A percentile compares a stretch with the other conserved stretches of the same genome.
Conservation (phyloP, 2,113 vertebrate genomes). For the Tachysurus vachellii region DNA sequence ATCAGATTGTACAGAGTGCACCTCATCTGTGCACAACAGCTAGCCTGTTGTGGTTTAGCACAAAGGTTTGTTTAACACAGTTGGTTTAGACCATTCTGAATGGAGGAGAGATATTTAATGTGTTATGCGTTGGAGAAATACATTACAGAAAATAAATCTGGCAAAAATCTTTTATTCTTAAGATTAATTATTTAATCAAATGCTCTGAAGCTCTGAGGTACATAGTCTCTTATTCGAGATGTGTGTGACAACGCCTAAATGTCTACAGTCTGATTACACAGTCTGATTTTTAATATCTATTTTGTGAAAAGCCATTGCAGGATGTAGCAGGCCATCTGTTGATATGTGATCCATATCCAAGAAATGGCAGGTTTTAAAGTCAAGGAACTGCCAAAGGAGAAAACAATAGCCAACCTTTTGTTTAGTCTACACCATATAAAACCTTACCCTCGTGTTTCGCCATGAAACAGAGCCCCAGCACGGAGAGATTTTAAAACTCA, state of each 20-base stretch:
- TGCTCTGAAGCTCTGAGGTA: not conserved
- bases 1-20: not conserved
- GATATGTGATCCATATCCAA: not conserved
- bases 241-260: too few species aligned
- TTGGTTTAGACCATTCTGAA: not conserved
- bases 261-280: not conserved
- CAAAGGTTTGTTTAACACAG: not conserved
- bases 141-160: not conserved
- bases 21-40: not conserved
- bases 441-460: slow-evolving; percentile 64
- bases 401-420: slow-evolving; percentile 70
- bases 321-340: not conserved
- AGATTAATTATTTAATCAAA: not conserved
- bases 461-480: slow-evolving; percentile 65
- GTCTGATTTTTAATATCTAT: not conserved
- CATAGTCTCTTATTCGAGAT: not conserved
- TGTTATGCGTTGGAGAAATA: not conserved
- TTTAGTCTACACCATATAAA: slow-evolving; percentile 73
- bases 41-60: not conserved
- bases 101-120: not conserved
- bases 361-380: slow-evolving; percentile 46
- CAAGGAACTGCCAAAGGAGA: slow-evolving; percentile 62
- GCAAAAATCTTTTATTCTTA: not conserved
- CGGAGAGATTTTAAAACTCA: slow-evolving; percentile 66
- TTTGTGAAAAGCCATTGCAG: not conserved